Evolutionary conservation across 92 coral and sea anemone genomes (phyloP), one percentile per base, ranked within the genome.

Genomic region (Scolanthus callimorphus): DNA sequence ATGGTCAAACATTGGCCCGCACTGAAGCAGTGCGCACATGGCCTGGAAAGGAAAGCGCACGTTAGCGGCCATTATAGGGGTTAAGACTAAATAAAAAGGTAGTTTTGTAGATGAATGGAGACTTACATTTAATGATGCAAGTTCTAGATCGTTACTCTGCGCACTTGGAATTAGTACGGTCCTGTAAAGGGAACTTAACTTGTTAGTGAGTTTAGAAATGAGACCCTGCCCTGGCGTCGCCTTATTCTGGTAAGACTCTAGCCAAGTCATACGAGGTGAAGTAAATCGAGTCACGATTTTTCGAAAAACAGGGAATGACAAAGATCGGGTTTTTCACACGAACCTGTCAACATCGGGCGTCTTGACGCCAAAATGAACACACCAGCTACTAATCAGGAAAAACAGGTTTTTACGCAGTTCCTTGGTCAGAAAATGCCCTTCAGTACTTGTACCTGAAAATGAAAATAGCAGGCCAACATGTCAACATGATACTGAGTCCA

Each of bases 341-440:
- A 63, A 92, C 98, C 74, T 92, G 38, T 92, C 96, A 29, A 77
- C 73, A 21, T 74, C 79, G 3, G 82, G 85, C 1, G 73, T 84
- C 59, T 85, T 80, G 50, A 78, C 86, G 51, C 90, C 90, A 69
- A 81, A 77, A 59, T 84, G 95, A 8, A 90, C 95, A 54, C 96
- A 92, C 98, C 98, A 92, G 31, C 96, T 88, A 50, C 98, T 88
- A 49, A 92, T 84, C 66, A 88, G 89, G 65, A 80, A 88, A 81
- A 92, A 92, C 77, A 92, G 61, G 65, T 69, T 77, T 39, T 82
- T 72, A 21, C 98, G 88, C 67, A 92, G 61, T 47, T 88, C 98
- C 53, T 67, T 70, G 1, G 91, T 75, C 0, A 92, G 61, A 25
- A 92, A 73, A 39, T 62, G n/a, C n/a, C n/a, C n/a, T n/a, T n/a